Conservation (phyloP, 2,797 vertebrate genomes). For the Monodelphis domestica region DNA sequence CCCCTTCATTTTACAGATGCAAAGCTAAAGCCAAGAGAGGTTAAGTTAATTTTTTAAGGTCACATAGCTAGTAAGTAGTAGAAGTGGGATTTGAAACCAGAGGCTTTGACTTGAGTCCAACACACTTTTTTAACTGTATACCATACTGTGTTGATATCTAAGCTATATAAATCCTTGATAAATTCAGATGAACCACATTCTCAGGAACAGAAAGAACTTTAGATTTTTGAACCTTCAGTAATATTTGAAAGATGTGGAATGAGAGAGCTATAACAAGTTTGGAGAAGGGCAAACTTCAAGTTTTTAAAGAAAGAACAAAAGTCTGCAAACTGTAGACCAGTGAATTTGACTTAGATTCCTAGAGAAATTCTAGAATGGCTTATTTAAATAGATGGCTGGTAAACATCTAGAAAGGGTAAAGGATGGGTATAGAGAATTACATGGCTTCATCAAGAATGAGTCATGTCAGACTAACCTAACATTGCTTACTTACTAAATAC, state of each 20-base stretch:
- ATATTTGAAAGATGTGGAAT: neutral
- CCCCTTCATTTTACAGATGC: neutral
- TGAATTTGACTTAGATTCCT: neutral
- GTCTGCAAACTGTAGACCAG: neutral
- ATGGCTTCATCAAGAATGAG: neutral
- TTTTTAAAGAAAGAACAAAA: neutral
- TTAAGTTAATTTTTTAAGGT: neutral
- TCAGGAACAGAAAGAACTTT: neutral
- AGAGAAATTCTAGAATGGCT: neutral
- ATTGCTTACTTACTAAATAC: neutral
- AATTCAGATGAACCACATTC: neutral
- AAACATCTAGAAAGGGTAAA: neutral
- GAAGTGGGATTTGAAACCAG: neutral
- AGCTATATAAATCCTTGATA: neutral
- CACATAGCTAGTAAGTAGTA: neutral
- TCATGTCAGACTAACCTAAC: neutral
- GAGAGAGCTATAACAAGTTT: neutral
- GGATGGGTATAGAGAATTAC: too few species aligned
- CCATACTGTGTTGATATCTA: neutral
- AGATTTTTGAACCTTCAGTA: neutral
- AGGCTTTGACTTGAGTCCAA: neutral
- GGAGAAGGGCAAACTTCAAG: neutral
- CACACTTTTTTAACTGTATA: neutral
- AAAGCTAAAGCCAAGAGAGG: neutral
- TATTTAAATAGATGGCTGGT: neutral